Base-by-base conservation (phyloP, 1,140 invertebrate genomes). In the Papilio polytes region DNA sequence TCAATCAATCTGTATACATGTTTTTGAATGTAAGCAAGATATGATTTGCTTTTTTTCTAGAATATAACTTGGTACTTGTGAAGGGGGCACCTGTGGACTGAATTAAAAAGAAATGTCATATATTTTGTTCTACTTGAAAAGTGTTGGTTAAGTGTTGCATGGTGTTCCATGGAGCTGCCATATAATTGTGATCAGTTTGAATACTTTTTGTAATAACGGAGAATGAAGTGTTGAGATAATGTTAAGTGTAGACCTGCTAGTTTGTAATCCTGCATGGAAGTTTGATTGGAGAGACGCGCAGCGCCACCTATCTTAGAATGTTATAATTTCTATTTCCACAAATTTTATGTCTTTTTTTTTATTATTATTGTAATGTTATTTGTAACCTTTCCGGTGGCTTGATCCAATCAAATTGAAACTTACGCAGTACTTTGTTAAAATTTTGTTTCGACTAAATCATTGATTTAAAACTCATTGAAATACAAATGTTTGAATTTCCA, bases 161-260 rank as follows among this genome's bases (percentile, higher is more conserved):
- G 92, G 92, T 84, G 92, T 95, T 94, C 91, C 91, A 91, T 94
- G 92, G 92, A 91, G 84, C 92, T 94, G 92, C 94, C 92, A 94
- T 94, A 95, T 90, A 89, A 91, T 91, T 94, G 92, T 95, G 94
- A 95, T 95, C 91, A 91, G 93, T 95, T 95, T 95, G 92, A 95
- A 94, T 95, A 95, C 91, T 95, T 95, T 94, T 95, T 91, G 63
- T 66, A 66, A 66, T 66, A 66, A 31, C 63, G 63, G 63, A 91
- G 92, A 91, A 89, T 92, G 89, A 90, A 91, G 85, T 91, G 89
- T 93, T 93, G 89, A 89, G 85, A 89, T 94, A 93, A 91, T 92
- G 88, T 91, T 94, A 94, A 95, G 92, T 88, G 90, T 95, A 95
- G 94, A 94, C 89, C 85, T 94, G 94, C 93, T 95, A 95, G 93